phyloP scores from a whole-genome alignment of 30 jellyfish, hydroid and myxozoan species.

The Mastigias papua region DNA sequence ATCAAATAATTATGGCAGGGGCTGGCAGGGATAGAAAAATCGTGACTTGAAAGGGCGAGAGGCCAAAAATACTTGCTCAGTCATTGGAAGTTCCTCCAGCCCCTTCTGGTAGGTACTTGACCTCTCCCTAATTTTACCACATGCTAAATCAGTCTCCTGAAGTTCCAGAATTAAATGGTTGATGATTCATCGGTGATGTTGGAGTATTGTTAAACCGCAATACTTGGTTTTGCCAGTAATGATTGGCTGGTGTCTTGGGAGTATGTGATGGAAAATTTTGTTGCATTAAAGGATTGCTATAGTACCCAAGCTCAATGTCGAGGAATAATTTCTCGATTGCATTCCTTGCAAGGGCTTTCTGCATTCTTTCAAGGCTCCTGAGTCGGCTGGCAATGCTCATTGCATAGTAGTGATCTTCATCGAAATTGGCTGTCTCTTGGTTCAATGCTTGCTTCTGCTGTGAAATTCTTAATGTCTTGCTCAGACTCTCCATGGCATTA shows the following conservation, averaged over 20 bases:
- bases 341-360: constrained; percentile 38
- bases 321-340: constrained; percentile 23
- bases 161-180: no score
- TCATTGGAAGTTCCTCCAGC: no score
- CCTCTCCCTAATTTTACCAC: no score
- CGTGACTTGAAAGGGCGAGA: no score
- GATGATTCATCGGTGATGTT: no score
- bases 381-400: constrained; percentile 32
- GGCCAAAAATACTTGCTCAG: no score
- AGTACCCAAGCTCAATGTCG: constrained; percentile 24
- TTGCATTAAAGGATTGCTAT: not conserved
- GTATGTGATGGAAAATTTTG: not conserved
- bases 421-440: constrained; percentile 1
- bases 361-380: constrained; percentile 17
- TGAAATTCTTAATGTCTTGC: not conserved
- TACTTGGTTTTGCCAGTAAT: not conserved
- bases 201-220: no score
- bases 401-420: constrained; percentile 30
- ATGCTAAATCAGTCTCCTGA: no score
- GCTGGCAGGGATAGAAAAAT: no score
- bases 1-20: no score
- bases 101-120: no score
- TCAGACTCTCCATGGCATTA: constrained; percentile 2
- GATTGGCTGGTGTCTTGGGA: not conserved
- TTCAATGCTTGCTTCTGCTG: not conserved